These are phyloP conservation scores for Charanyca ferruginea DNA, from an alignment of 2,888 invertebrate genomes.

Conservation along the genomic window DNA sequence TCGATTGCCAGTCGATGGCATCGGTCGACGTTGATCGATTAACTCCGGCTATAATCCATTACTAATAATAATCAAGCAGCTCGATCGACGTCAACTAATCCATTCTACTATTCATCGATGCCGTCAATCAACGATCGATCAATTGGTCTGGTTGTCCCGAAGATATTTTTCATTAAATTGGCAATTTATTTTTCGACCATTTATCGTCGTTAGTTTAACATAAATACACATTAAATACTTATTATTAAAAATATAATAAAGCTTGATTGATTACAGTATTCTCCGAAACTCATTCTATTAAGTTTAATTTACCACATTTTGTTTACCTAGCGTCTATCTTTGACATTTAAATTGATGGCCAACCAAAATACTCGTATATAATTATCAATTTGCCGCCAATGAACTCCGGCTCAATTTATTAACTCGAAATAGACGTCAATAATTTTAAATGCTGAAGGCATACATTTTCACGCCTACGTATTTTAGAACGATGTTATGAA, in stretches of 20 bases:
- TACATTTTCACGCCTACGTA: neutral
- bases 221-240: neutral
- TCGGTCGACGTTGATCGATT: no score
- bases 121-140: no score
- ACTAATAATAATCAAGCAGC: no score
- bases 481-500: constrained; percentile 10
- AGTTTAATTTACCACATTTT: constrained; percentile 22
- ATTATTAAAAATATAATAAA: neutral
- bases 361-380: constrained; percentile 18
- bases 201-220: no score
- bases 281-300: neutral
- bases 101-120: no score
- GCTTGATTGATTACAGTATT: constrained; percentile 19
- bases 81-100: no score
- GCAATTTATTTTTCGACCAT: no score
- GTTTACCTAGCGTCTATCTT: constrained; percentile 29
- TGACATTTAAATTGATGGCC: constrained; percentile 57
- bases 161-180: no score
- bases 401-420: constrained; percentile 34
- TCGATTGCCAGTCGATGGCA: no score
- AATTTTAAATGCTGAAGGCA: constrained; percentile 33
- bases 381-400: constrained; percentile 44
- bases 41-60: no score
- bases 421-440: constrained; percentile 27
- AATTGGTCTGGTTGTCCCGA: no score